Evolutionary conservation across 1,140 invertebrate genomes (phyloP).

Genomic region (Caenorhabditis inopinata): DNA sequence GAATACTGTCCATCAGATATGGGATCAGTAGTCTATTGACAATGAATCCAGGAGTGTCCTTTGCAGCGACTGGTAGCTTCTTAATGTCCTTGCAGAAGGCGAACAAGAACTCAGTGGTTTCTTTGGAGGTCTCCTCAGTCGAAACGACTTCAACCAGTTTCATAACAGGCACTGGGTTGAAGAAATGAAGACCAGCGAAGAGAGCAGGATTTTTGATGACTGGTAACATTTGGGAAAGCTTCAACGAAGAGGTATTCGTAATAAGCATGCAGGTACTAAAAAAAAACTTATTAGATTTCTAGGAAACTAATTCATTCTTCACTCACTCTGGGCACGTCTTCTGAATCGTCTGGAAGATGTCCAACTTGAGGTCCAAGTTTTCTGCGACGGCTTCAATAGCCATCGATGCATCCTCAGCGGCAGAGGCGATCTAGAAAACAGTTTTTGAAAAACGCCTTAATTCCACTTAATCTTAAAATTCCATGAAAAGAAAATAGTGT

Average conservation of each 20-base stretch:
- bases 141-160: conserved; percentile 73
- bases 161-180: conserved; percentile 89
- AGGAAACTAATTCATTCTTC: background rate
- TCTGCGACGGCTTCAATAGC: conserved; percentile 59
- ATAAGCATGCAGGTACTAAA: conserved; percentile 48
- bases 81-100: conserved; percentile 78
- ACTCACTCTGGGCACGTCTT: conserved; percentile 31
- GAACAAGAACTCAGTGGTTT: conserved; percentile 75
- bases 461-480: too few species aligned
- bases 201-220: conserved; percentile 12
- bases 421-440: conserved; percentile 1
- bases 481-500: too few species aligned
- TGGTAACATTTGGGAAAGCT: conserved; percentile 14
- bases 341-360: conserved; percentile 49
- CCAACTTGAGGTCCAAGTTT: conserved; percentile 51
- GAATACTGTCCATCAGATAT: conserved; percentile 76
- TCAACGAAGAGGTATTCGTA: background rate
- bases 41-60: conserved; percentile 82
- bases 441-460: too few species aligned
- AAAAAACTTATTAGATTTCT: background rate
- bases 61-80: conserved; percentile 78
- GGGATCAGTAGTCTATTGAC: conserved; percentile 81
- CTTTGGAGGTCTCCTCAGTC: conserved; percentile 73
- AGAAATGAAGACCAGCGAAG: conserved; percentile 76
- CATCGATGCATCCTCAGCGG: conserved; percentile 51